These are phyloP conservation scores for Petroica traversi DNA, from an alignment of 2,113 vertebrate genomes.

Conservation along the genomic window DNA sequence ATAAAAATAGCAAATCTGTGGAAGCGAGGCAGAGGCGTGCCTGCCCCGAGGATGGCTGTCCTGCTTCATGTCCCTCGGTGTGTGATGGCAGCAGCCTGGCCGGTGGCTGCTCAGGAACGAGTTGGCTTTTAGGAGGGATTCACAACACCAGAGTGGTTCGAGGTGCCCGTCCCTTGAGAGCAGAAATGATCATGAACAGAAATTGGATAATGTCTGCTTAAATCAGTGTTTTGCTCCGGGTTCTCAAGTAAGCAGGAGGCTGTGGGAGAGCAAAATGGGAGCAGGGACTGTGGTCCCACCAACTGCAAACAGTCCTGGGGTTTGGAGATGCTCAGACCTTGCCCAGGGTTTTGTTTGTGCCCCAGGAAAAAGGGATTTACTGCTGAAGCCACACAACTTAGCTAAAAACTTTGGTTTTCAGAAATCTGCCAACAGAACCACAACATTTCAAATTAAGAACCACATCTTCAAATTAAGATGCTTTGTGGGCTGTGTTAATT, in stretches of 20 bases:
- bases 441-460: background rate
- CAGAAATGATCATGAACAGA: background rate
- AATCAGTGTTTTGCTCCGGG: background rate
- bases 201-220: background rate
- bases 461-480: background rate
- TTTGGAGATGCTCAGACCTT: background rate
- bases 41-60: background rate
- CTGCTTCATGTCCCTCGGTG: background rate
- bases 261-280: background rate
- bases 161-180: background rate
- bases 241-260: background rate
- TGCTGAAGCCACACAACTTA: background rate
- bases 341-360: background rate
- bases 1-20: slow-evolving; percentile 34
- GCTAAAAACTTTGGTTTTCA: background rate
- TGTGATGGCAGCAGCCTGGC: background rate
- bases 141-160: background rate
- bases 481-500: slow-evolving; percentile 22
- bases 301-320: rapidly evolving
- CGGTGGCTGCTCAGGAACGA: background rate
- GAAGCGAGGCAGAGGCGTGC: background rate
- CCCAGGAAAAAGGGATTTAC: background rate
- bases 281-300: background rate
- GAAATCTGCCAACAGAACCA: background rate
- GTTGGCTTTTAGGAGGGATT: background rate